Evolutionary conservation across 2,888 invertebrate genomes (phyloP), one percentile per base, ranked within the genome.

Genomic region (Kryphioiulus occultus): DNA sequence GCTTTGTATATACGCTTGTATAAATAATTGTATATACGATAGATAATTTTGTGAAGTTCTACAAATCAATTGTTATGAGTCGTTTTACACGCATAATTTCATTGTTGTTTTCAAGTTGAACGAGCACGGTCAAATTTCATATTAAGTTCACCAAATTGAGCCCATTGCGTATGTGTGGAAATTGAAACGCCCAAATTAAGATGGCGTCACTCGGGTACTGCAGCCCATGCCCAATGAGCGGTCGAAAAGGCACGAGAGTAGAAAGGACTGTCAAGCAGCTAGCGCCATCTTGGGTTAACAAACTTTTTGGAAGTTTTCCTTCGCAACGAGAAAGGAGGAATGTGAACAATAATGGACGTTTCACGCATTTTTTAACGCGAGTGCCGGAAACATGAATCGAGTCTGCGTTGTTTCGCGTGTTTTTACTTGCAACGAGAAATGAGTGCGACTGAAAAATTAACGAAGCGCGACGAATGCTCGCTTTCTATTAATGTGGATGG

Each of bases 221-320:
- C 15, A 1, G 4, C 15, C n/a, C 7, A 2, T 68, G 26, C 68
- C 15, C 9, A 26, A 26, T 68, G 68, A 68, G 68, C 68, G 15
- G 68, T 26, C 0, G 26, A 12, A 26, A 68, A 26, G 10, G 68
- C 12, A 35, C 84, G 84, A 84, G 84, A 84, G 84, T 84, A 84
- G n/a, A 2, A 26, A 26, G 26, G 68, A 68, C 26, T 26, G 26
- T 68, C 68, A 68, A 68, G 68, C 68, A 68, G 26, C 68, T 42
- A 42, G 35, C 84, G 84, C 84, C 84, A 84, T 84, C 35, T 84
- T 84, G 84, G 84, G 84, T 84, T 35, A 84, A 84, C 84, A 84
- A 84, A 84, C 84, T 84, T 84, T 84, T 84, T 68, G 39, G 42
- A 84, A 84, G 35, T 84, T 84, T 82, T 68, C 68, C 26, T 68